Base-by-base conservation (phyloP, 2,113 vertebrate genomes). In the Barbus barbus region DNA sequence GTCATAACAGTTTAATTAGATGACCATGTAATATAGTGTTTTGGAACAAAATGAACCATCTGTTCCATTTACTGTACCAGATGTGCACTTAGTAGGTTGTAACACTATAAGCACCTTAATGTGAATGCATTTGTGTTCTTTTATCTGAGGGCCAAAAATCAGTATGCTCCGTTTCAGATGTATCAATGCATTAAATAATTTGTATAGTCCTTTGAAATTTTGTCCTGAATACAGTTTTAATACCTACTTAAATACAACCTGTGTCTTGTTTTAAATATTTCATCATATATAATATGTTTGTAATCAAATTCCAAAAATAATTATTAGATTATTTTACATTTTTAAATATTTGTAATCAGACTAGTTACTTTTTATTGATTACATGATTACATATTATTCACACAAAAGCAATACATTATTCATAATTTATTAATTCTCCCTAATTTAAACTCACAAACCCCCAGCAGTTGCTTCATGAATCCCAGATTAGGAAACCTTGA, bases 71-170 rank as follows among this genome's bases (percentile, higher is more conserved):
- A 33, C 74, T 69, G 67, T 38, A 71, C 20, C 51, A 38, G 75
- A 78, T 56, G n/a, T n/a, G n/a, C n/a, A n/a, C n/a, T 78, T 60
- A 60, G 53, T 38, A 78, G 13, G 20, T 38, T 28, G 46, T 51
- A 31, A 31, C 14, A 77, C 22, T n/a, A n/a, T 48, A 20, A 74
- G 77, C 74, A 67, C 67, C 77, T 79, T 75, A 63, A 75, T 2
- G 18, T 58, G 11, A 77, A n/a, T n/a, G n/a, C n/a, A 20, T 60
- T 78, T 58, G 69, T 72, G 22, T 72, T 13, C 18, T 36, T 12
- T n/a, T 24, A 72, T 41, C 75, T 36, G 11, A 78, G 28, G 33
- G 51, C 31, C 75, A 77, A 78, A 36, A 78, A 22, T 38, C 20
- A 69, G 1, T 28, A 75, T 75, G 8, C 20, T 53, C 24, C 2